Conservation (phyloP, 2,797 vertebrate species). For the Naso thynnoides region DNA sequence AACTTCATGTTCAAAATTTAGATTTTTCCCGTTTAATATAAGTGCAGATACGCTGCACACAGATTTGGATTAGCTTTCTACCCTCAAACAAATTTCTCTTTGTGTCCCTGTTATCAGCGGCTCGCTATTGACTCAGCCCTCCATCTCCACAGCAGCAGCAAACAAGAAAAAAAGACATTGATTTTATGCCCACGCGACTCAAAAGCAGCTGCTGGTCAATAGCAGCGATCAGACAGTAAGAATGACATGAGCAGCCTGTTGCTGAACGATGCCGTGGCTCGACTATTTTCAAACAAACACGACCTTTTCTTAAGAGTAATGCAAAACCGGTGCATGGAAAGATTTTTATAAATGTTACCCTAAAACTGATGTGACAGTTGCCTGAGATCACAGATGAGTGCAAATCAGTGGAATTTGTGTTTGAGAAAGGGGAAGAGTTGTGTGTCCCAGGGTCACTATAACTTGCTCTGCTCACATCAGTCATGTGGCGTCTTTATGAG, state of each 20-base stretch:
- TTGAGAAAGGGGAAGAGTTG: constrained; percentile 71
- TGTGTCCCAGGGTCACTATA: constrained; percentile 81
- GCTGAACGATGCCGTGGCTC: neutral
- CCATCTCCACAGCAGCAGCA: constrained; percentile 37
- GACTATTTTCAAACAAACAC: constrained; percentile 8
- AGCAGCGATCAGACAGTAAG: constrained; percentile 20
- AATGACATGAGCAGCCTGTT: constrained; percentile 16
- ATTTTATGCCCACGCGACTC: constrained; percentile 48
- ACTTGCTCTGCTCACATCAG: constrained; percentile 74
- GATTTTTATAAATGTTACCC: constrained; percentile 33
- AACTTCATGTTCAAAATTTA: neutral
- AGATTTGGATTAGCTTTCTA: neutral
- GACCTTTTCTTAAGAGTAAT: constrained; percentile 38
- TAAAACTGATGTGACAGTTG: constrained; percentile 42
- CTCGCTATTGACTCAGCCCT: constrained; percentile 35
- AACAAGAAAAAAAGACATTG: constrained; percentile 42
- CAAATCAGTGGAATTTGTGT: constrained; percentile 63
- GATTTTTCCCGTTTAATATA: neutral
- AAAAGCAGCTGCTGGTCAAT: constrained; percentile 46
- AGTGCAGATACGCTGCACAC: neutral
- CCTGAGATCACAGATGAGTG: constrained; percentile 59
- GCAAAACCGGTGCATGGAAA: constrained; percentile 38
- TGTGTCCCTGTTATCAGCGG: constrained; percentile 40
- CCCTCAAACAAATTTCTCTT: neutral
- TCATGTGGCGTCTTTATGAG: constrained; percentile 82